Base-by-base conservation (phyloP, 2,797 vertebrate genomes). In the Rachycentron canadum region DNA sequence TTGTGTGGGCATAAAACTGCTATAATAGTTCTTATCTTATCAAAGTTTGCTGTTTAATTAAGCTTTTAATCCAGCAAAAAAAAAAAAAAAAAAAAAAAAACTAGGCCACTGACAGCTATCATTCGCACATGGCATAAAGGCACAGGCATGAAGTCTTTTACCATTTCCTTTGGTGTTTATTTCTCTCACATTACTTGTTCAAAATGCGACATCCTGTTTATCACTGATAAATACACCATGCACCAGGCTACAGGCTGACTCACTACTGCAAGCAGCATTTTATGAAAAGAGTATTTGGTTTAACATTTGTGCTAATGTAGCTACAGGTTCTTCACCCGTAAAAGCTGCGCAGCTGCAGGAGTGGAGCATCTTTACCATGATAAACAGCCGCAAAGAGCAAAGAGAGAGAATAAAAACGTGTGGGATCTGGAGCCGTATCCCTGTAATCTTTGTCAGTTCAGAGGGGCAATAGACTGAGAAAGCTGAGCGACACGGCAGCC, bases 121-220 rank as follows among this genome's bases (percentile, higher is more conserved):
- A 28, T 14, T 16, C 50, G 14, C 1, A 32, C 17, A 36, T 13
- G 12, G 12, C 10, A 8, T 23, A 0, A 0, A 19, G 13, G 5
- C 21, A 49, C 12, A 6, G 26, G 10, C 5, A 6, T 26, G 64
- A 2, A 32, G 30, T 30, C 25, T n/a, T 17, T 23, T 41, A 40
- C 19, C 13, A 30, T 56, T 40, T 57, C 26, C 6, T 45, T 52
- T 55, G 25, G n/a, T 25, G 32, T 41, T 66, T 7, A 25, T 52
- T 53, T 66, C 21, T 3, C 26, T 12, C 23, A 32, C 49, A 19
- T 47, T 25, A 19, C 7, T 40, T 32, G 32, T 23, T n/a, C 7
- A 61, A 45, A 26, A 11, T 23, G 34, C 2, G 16, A 43, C 32
- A 56, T 77, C 62, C 73, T 71, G 69, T 69, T 63, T 5, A 58